These are phyloP conservation scores for Hyposoter dolosus DNA, from an alignment of 2,888 invertebrate genomes.

Conservation along the genomic window DNA sequence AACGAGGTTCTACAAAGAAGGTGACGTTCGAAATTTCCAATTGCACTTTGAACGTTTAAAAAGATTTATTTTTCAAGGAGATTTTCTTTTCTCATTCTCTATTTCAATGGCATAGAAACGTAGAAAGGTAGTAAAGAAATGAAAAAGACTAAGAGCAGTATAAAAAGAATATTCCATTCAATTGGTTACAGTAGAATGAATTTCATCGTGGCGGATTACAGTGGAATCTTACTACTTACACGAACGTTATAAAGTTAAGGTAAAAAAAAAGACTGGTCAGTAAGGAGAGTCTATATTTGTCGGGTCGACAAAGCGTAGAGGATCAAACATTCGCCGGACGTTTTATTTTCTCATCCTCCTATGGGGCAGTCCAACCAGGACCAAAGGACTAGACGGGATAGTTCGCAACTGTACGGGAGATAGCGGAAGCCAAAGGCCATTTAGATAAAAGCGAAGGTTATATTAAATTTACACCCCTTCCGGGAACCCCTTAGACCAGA, in stretches of 20 bases:
- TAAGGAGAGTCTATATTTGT: constrained; percentile 24
- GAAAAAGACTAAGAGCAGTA: neutral
- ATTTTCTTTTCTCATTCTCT: neutral
- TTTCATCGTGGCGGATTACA: constrained; percentile 78
- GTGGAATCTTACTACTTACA: constrained; percentile 70
- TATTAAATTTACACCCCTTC: constrained; percentile 79
- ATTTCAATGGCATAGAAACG: neutral
- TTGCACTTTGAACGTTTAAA: neutral
- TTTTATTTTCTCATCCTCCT: constrained; percentile 28
- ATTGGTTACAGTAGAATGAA: constrained; percentile 66
- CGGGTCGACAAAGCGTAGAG: constrained; percentile 27
- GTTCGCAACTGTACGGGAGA: constrained; percentile 30
- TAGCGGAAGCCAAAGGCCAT: constrained; percentile 73
- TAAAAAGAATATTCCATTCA: constrained; percentile 4
- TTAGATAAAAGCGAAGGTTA: constrained; percentile 81
- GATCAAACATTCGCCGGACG: constrained; percentile 45
- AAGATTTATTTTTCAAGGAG: neutral
- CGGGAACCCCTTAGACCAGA: constrained; percentile 20
- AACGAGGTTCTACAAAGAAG: too few relatives aligned
- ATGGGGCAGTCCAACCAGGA: constrained; percentile 48
- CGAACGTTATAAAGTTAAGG: constrained; percentile 66
- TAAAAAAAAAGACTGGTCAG: constrained; percentile 51
- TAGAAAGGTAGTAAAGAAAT: neutral
- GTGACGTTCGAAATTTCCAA: neutral
- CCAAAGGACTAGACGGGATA: constrained; percentile 32